Percentiles rank a stretch among this genome's conserved stretches.
Evolutionary conservation across 1,140 invertebrate species (phyloP).

Genomic region (Drosophila simulans): DNA sequence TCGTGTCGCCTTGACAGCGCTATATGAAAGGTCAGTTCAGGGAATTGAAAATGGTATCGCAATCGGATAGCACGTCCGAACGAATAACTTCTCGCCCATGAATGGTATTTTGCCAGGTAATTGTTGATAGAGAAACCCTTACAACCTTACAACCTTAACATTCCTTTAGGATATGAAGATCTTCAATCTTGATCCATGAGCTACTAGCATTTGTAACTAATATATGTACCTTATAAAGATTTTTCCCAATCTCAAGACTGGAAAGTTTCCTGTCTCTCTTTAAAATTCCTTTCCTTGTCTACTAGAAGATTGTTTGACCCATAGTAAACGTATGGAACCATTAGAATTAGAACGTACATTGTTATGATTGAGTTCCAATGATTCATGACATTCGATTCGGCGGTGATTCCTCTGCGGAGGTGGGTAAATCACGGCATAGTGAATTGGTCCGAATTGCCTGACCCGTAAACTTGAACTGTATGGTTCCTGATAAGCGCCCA

Average conservation of each 20-base stretch:
- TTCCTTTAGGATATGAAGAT: neutral
- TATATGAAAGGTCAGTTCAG: constrained; percentile 49
- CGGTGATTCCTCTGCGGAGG: constrained; percentile 7
- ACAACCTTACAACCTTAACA: no score
- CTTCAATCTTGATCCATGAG: neutral
- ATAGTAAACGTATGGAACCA: no score
- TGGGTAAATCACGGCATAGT: constrained; percentile 13
- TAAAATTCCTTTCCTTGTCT: neutral
- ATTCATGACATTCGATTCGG: neutral
- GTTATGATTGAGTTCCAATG: neutral
- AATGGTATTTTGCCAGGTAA: constrained; percentile 5
- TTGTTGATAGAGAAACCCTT: neutral
- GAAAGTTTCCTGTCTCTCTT: neutral
- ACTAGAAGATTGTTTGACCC: no score
- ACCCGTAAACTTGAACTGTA: constrained; percentile 56
- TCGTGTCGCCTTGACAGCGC: constrained; percentile 48
- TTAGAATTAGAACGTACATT: no score
- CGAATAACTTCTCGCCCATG: constrained; percentile 4
- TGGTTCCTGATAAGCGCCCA: constrained; percentile 29
- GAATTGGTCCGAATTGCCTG: constrained; percentile 1
- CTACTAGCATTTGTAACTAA: neutral
- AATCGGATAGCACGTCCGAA: constrained; percentile 9
- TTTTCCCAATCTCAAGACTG: neutral
- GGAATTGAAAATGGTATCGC: constrained; percentile 20
- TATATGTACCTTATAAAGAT: neutral